phyloP scores from a whole-genome alignment of 2,113 vertebrate species.

The Grammomys surdaster region DNA sequence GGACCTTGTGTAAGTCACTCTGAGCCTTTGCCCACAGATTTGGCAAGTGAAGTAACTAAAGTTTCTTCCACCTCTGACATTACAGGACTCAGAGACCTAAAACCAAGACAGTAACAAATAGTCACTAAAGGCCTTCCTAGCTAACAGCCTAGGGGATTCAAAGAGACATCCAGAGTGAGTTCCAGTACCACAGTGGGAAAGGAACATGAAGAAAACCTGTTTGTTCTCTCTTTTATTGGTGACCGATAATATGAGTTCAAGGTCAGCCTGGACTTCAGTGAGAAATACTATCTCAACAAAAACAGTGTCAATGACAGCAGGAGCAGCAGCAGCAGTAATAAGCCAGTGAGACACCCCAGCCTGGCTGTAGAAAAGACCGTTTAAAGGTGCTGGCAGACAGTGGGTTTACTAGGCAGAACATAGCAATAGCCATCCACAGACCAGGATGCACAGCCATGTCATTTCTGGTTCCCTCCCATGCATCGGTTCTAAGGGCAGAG shows the following conservation, averaged over 20 bases:
- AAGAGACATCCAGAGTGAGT: background rate
- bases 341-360: background rate
- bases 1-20: background rate
- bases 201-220: constrained; percentile 70
- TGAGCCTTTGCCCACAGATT: background rate
- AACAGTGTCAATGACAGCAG: too few relatives aligned
- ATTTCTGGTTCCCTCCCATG: background rate
- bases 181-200: constrained; percentile 75
- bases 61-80: background rate
- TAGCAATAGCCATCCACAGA: background rate
- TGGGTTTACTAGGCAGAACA: background rate
- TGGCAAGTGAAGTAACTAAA: background rate
- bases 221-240: constrained; percentile 64
- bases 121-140: background rate
- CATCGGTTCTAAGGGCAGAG: background rate
- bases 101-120: background rate
- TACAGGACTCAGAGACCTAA: background rate
- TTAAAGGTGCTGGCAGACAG: background rate
- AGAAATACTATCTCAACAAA: background rate
- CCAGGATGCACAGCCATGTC: background rate
- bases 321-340: background rate
- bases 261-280: background rate
- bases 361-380: background rate
- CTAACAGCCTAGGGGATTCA: background rate
- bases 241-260: background rate